Base-by-base conservation (phyloP, 1,140 invertebrate genomes). In the Cotesia chilonis region DNA sequence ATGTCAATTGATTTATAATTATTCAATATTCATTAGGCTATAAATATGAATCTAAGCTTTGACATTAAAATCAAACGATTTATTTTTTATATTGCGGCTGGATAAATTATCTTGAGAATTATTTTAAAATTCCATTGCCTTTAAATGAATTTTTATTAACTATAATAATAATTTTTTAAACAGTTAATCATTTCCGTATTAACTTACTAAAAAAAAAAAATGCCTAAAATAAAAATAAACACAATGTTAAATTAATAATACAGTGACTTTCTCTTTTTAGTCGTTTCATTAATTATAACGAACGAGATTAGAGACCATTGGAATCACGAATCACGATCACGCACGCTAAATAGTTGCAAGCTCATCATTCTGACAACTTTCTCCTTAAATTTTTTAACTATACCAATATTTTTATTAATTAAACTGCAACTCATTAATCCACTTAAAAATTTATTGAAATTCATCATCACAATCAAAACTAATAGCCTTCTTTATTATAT, bases 211-310 rank as follows among this genome's bases (percentile, higher is more conserved):
- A n/a, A 14, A 55, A 55, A 14, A n/a, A 57, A 57, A 20, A 57
- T 57, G 3, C 28, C 3, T 3, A 7, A 61, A 6, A 28, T 61
- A 9, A 61, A 28, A 35, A 35, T 20, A 4, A 7, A 47, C 4
- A 64, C 38, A 64, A 38, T 38, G 10, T 41, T 38, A 38, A 14
- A 38, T 64, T 12, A 55, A 60, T 70, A 47, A 60, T 37, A 38
- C 67, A 38, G n/a, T 36, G 67, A 68, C 67, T 68, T 68, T 70
- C 68, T 60, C 57, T 37, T 59, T 60, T 70, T 51, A 70, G 68
- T 70, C 57, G 38, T 70, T 70, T 70, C 68, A 70, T 70, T 70
- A 70, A 70, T 70, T 70, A 70, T 61, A 47, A 47, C 41, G 41
- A 70, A 70, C 57, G 57, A 61, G 68, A 70, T 70, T 70, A 70